Evolutionary conservation across 2,888 invertebrate genomes (phyloP).

Genomic region (Torymus tubicola): DNA sequence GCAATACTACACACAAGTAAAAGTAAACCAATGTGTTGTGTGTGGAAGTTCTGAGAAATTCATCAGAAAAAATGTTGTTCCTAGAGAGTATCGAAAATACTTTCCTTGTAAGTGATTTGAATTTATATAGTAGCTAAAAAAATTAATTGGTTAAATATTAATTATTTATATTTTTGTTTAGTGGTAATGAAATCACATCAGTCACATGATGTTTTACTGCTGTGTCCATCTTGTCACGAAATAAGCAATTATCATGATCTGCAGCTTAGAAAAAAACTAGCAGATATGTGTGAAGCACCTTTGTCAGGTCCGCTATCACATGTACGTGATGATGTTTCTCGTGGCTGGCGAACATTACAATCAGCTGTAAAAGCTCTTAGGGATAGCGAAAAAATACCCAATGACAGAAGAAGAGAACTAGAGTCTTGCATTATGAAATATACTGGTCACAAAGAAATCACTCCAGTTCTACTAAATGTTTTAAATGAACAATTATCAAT

Average conservation of each 20-base stretch:
- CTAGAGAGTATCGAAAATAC: slow-evolving; percentile 87
- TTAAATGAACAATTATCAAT: slow-evolving; percentile 64
- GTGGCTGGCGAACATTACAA: slow-evolving; percentile 78
- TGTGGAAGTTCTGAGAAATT: slow-evolving; percentile 84
- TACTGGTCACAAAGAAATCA: slow-evolving; percentile 66
- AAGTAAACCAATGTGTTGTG: slow-evolving; percentile 88
- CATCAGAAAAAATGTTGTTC: slow-evolving; percentile 88
- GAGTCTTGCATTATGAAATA: slow-evolving; percentile 66
- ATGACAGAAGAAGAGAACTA: slow-evolving; percentile 66
- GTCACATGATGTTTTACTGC: slow-evolving; percentile 87
- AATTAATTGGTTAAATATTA: background rate
- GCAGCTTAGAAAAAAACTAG: slow-evolving; percentile 80
- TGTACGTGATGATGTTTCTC: slow-evolving; percentile 64
- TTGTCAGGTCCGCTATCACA: slow-evolving; percentile 74
- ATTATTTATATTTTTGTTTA: slow-evolving; percentile 68
- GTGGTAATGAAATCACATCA: slow-evolving; percentile 87
- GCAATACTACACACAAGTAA: slow-evolving; percentile 84
- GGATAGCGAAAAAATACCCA: slow-evolving; percentile 66
- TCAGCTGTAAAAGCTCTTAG: slow-evolving; percentile 81
- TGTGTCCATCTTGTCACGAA: slow-evolving; percentile 86
- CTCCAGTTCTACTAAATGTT: slow-evolving; percentile 63
- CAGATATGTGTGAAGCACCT: slow-evolving; percentile 82
- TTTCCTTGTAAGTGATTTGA: slow-evolving; percentile 80
- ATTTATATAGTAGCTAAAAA: slow-evolving; percentile 13
- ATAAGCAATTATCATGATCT: slow-evolving; percentile 82